A percentile compares a stretch with the other conserved stretches of the same genome.
Evolutionary conservation across 1,140 invertebrate genomes (phyloP).

Genomic region (Drosophila orena): DNA sequence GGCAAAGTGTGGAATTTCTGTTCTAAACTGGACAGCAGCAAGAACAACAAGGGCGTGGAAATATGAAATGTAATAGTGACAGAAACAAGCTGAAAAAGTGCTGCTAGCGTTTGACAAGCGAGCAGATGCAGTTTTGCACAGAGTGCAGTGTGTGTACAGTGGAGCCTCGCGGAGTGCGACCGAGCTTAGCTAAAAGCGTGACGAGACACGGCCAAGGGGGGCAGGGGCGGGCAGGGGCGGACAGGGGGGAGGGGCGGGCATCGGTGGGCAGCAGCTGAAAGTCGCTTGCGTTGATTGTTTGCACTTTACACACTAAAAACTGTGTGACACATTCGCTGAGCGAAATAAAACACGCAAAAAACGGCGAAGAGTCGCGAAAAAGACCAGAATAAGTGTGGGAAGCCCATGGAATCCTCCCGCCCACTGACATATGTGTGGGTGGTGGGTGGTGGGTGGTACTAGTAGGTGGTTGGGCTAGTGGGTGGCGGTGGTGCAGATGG

Average conservation of each 20-base stretch:
- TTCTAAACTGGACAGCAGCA: conserved; percentile 23
- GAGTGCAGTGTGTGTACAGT: conserved; percentile 26
- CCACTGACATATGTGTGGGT: conserved; percentile 45
- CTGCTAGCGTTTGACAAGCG: conserved; percentile 68
- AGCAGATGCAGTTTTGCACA: conserved; percentile 22
- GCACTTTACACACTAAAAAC: conserved; percentile 78
- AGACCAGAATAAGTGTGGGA: conserved; percentile 5
- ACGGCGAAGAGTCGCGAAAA: conserved; percentile 1
- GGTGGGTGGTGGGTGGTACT: conserved; percentile 10
- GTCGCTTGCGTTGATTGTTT: conserved; percentile 79
- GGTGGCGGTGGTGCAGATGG: conserved; percentile 1
- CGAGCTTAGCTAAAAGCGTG: conserved; percentile 51
- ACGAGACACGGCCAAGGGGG: background rate
- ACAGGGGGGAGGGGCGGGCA: background rate
- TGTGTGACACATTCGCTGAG: conserved; percentile 58
- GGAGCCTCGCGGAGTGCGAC: conserved; percentile 38
- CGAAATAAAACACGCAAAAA: conserved; percentile 28
- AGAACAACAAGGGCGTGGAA: conserved; percentile 39
- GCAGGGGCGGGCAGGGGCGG: too few species aligned
- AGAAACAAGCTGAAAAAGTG: conserved; percentile 73
- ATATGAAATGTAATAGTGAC: conserved; percentile 80
- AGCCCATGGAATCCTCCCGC: conserved; percentile 17
- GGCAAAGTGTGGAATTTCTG: conserved; percentile 30
- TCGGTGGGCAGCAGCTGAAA: conserved; percentile 53
- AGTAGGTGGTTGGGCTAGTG: conserved; percentile 2